Evolutionary conservation across 2,797 vertebrate species (phyloP), one percentile per base, ranked within the genome.

Genomic region (Etheostoma perlongum): DNA sequence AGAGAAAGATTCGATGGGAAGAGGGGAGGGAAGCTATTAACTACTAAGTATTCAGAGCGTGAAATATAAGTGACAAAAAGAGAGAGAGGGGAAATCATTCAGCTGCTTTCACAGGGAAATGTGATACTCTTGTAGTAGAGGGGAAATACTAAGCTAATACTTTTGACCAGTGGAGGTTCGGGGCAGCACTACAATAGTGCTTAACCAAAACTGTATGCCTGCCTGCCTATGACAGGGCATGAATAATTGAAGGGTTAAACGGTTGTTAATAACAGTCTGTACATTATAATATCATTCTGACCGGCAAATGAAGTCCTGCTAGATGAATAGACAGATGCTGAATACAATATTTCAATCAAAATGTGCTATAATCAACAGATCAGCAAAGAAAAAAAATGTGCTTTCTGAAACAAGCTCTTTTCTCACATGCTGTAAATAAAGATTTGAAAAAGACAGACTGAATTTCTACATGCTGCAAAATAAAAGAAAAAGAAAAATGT

Each of bases 11-110:
- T 88, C 54, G 76, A 83, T 65, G 83, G 76, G 85, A 89, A 85
- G 88, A 91, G 83, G 76, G 86, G 85, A 93, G 90, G 86, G 89
- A 95, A 91, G 91, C 91, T 89, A 94, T 95, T 94, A 95, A 93
- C 90, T 88, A 93, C 91, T 88, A 90, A 93, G 90, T 95, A 94
- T 95, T 94, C 92, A 94, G 94, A 95, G 95, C 91, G 87, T 95
- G 93, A 95, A 95, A 95, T 94, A 94, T 94, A 89, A 93, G 90
- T 92, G 93, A 94, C 91, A 91, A 93, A 94, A 94, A 92, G 89
- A 90, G 89, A 87, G 86, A 87, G 91, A 89, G 88, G 88, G 86
- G 83, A 87, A 93, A 94, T 93, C 90, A 92, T 94, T 93, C 90
- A 93, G 89, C 88, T 78, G 89, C 90, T 93, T 91, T 87, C 87